These are phyloP conservation scores for Bombus fervidus DNA, from an alignment of 1,140 invertebrate genomes.

Conservation along the genomic window DNA sequence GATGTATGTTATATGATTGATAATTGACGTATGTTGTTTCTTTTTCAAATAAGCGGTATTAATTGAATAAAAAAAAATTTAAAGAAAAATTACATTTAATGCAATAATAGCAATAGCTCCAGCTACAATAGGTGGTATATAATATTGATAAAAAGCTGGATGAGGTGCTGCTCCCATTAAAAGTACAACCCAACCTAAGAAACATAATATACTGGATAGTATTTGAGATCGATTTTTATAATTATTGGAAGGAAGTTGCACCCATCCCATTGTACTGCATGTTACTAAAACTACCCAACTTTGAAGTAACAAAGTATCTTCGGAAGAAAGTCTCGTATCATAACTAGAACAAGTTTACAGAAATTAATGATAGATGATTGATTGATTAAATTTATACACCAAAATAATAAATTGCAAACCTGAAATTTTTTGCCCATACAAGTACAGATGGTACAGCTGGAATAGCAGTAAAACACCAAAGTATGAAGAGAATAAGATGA, in stretches of 20 bases:
- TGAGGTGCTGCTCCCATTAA: conserved; percentile 65
- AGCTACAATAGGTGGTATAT: conserved; percentile 75
- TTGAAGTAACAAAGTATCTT: conserved; percentile 75
- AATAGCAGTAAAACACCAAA: conserved; percentile 75
- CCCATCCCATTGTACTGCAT: conserved; percentile 75
- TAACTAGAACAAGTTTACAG: conserved; percentile 71
- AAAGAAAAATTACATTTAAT: conserved; percentile 66
- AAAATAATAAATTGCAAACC: conserved; percentile 45
- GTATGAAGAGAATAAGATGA: conserved; percentile 78
- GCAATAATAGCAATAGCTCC: conserved; percentile 58
- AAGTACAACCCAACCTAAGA: conserved; percentile 72
- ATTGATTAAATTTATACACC: too few relatives aligned
- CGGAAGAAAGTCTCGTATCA: conserved; percentile 73
- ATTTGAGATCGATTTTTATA: conserved; percentile 58
- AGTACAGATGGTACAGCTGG: conserved; percentile 79
- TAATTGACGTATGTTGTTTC: background rate
- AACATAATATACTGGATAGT: conserved; percentile 70
- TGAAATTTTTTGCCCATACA: conserved; percentile 81
- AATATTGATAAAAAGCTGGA: conserved; percentile 77
- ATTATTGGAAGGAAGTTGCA: conserved; percentile 70
- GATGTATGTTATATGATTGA: too few relatives aligned
- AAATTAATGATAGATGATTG: background rate
- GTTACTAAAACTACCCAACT: conserved; percentile 76
- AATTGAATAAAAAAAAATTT: background rate
- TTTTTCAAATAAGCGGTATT: background rate